These are phyloP conservation scores for Spheniscus mendiculus DNA, from an alignment of 2,113 vertebrate genomes.

Conservation along the genomic window DNA sequence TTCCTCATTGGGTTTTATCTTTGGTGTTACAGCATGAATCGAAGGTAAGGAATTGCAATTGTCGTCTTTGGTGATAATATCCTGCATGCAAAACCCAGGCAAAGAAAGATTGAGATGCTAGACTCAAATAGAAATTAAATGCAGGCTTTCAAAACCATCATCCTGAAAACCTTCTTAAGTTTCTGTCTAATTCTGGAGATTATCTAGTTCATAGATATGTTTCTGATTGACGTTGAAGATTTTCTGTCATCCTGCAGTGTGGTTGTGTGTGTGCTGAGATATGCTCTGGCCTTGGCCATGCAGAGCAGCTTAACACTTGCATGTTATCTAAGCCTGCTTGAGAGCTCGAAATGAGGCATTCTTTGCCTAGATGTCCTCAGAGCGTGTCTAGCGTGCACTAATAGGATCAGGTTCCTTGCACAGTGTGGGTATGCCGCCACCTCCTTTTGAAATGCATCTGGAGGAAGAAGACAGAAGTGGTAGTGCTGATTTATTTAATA, in stretches of 20 bases:
- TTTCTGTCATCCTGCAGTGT: background rate
- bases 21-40: background rate
- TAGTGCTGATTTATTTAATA: background rate
- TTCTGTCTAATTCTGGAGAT: background rate
- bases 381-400: accelerated
- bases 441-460: background rate
- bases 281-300: background rate
- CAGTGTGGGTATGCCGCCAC: background rate
- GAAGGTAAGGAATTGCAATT: background rate
- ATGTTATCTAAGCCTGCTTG: background rate
- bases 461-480: background rate
- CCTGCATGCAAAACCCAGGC: background rate
- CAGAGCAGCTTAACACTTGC: background rate
- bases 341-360: background rate
- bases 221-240: background rate
- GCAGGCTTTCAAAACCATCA: background rate
- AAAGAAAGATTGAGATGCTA: background rate
- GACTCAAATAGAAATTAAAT: background rate
- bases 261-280: background rate
- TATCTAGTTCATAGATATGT: background rate
- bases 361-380: background rate
- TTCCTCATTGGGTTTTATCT: background rate
- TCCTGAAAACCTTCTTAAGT: background rate
- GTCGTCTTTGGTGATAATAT: background rate
- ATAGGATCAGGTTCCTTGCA: background rate